phyloP scores from a whole-genome alignment of 1,140 invertebrate species.

The Hycleus cichorii region DNA sequence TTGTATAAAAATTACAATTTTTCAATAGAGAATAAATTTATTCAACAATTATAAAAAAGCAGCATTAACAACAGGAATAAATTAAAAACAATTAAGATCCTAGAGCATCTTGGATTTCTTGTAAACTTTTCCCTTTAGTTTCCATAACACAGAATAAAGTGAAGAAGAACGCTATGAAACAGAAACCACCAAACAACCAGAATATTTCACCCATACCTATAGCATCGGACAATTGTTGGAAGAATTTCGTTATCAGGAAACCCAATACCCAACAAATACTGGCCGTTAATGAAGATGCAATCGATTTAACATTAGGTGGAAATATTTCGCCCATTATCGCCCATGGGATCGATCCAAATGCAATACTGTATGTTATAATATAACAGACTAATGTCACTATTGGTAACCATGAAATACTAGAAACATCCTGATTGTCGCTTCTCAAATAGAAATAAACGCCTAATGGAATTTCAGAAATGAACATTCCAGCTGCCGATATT shows the following conservation, averaged over 20 bases:
- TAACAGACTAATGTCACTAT: constrained; percentile 26
- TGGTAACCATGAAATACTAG: constrained; percentile 25
- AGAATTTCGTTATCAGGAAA: constrained; percentile 75
- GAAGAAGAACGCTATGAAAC: constrained; percentile 50
- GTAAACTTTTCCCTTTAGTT: constrained; percentile 27
- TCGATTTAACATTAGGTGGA: constrained; percentile 63
- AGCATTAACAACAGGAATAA: neutral
- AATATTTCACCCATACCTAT: constrained; percentile 64
- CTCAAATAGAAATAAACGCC: constrained; percentile 30
- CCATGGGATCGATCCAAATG: constrained; percentile 77
- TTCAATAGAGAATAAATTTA: neutral
- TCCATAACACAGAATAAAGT: constrained; percentile 41
- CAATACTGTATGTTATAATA: constrained; percentile 38
- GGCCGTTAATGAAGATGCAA: constrained; percentile 65
- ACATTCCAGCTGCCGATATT: constrained; percentile 58
- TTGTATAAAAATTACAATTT: too few relatives aligned
- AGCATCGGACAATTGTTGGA: constrained; percentile 48
- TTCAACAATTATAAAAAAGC: neutral
- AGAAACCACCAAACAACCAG: constrained; percentile 68
- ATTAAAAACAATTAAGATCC: neutral
- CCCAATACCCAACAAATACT: constrained; percentile 68
- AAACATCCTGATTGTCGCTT: constrained; percentile 22
- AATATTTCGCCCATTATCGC: constrained; percentile 77
- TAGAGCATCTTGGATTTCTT: constrained; percentile 37
- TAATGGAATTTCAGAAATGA: constrained; percentile 30